A percentile compares a stretch with the other conserved stretches of the same genome.
phyloP scores from a whole-genome alignment of 2,113 vertebrate species.

The Pristiophorus japonicus region DNA sequence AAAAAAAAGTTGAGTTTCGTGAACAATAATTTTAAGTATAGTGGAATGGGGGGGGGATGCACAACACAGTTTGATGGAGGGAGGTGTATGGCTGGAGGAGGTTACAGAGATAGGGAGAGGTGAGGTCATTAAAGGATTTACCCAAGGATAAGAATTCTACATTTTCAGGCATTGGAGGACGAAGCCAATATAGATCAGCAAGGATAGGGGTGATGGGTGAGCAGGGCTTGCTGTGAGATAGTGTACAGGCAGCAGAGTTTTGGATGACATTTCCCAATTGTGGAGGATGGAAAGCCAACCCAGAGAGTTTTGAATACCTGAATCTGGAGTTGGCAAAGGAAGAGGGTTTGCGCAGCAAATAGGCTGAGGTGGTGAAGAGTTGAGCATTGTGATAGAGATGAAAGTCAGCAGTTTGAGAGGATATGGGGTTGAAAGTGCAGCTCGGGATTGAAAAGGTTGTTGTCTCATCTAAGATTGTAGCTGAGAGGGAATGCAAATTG shows the following conservation, averaged over 20 bases:
- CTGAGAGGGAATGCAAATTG: not conserved
- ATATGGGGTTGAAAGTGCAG: not conserved
- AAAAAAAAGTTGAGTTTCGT: not conserved
- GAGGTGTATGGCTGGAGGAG: too few species aligned
- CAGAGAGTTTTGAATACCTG: not conserved
- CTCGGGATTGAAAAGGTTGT: not conserved
- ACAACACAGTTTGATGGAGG: not conserved
- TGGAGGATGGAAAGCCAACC: not conserved
- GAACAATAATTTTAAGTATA: not conserved
- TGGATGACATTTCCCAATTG: not conserved
- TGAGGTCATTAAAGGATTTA: not conserved
- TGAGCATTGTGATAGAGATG: not conserved
- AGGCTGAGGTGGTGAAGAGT: not conserved
- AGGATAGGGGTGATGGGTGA: not conserved
- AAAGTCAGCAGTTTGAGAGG: not conserved
- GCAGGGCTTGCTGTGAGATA: not conserved
- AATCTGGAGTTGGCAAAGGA: not conserved
- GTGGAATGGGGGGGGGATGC: not conserved
- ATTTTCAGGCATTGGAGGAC: not conserved
- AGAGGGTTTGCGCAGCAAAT: not conserved
- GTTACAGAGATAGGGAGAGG: not conserved
- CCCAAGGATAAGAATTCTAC: not conserved
- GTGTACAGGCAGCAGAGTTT: not conserved
- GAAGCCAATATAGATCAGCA: not conserved
- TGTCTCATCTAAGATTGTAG: not conserved